Evolutionary conservation across 1,140 invertebrate genomes (phyloP), one percentile per base, ranked within the genome.

Genomic region (Pseudomyrmex pallidus): DNA sequence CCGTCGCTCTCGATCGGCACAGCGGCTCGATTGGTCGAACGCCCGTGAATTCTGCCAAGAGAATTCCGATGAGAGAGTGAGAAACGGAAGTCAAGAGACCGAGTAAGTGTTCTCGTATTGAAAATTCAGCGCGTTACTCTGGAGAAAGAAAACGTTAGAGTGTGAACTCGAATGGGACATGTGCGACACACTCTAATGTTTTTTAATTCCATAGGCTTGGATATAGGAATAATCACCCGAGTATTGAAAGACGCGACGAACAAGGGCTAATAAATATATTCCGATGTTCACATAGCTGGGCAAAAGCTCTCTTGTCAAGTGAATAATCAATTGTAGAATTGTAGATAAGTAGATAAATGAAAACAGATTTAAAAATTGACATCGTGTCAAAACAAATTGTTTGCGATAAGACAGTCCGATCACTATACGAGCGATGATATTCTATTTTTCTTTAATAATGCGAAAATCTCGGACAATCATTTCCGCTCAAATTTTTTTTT

Each of bases 181-280:
- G 35, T 35, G 35, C 35, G 35, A 35, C 35, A 35, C 35, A 35
- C 35, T 0, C 35, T 35, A 35, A 35, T 35, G 35, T 35, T 35
- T 7, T 72, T 80, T 72, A 80, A 80, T 80, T 80, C 10, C 66
- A 78, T 35, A 35, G 35, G 35, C 35, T 35, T 35, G 5, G 35
- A 35, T 35, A 35, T 35, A 35, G 35, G 35, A 35, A 35, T 35
- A 35, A 35, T 35, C 5, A 35, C 5, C 35, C 35, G 35, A 35
- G 35, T 35, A 3, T 25, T 25, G 35, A 35, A 35, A 35, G 35
- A 35, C 35, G 5, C 35, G 35, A 35, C 35, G 2, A 68, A 46
- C 50, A 35, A 17, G 44, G 3, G 44, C 22, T 70, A 59, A 70
- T 78, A 66, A 78, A 78, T 78, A 57, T 78, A 78, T 70, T 80